Percentiles rank a stretch among this genome's conserved stretches.
phyloP scores from a whole-genome alignment of 2,113 vertebrate species.

The Dasyornis broadbenti region DNA sequence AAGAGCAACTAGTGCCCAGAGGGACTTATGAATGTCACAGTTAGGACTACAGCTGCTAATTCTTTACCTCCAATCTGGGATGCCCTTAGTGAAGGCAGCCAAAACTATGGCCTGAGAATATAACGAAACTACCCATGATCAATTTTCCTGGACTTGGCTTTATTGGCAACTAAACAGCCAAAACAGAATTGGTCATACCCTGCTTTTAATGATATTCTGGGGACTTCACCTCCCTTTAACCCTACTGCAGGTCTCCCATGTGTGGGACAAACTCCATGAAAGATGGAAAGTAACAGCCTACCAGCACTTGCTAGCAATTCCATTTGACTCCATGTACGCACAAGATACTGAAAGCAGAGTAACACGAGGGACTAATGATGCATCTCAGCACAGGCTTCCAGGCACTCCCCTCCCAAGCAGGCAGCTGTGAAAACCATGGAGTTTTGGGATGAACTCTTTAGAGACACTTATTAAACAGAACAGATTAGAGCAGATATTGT shows the following conservation, averaged over 20 bases:
- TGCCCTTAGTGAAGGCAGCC: background rate
- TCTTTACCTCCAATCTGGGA: background rate
- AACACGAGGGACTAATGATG: background rate
- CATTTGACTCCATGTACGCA: background rate
- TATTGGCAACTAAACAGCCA: background rate
- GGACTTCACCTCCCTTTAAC: background rate
- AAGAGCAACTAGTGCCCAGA: background rate
- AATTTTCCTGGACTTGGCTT: background rate
- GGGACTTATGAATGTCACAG: background rate
- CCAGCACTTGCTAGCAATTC: background rate
- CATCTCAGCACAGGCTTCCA: background rate
- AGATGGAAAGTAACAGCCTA: background rate
- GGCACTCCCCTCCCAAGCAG: background rate
- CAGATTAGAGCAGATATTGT: background rate
- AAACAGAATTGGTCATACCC: background rate
- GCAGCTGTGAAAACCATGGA: background rate
- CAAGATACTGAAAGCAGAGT: background rate
- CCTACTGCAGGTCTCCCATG: background rate
- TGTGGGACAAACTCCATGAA: background rate
- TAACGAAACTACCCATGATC: background rate
- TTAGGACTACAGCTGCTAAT: background rate
- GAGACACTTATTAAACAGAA: background rate
- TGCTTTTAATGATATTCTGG: background rate
- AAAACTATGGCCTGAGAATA: background rate
- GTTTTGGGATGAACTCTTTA: background rate